Percentiles rank a stretch among this genome's conserved stretches.
These are phyloP conservation scores for Andrena minutula DNA, from an alignment of 2,888 invertebrate species.

Conservation along the genomic window DNA sequence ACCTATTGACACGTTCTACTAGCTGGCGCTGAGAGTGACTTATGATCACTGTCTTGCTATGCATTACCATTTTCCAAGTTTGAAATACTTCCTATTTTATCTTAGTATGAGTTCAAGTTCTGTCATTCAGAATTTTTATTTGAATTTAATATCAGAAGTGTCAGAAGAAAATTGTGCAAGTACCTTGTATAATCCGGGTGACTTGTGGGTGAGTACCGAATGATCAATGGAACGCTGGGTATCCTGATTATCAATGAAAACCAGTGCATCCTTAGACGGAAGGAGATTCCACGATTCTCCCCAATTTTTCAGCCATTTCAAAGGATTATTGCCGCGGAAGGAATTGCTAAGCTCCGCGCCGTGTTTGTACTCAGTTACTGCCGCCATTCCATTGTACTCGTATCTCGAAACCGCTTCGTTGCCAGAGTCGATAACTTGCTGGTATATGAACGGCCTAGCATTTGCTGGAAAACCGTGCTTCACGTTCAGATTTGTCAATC, in stretches of 20 bases:
- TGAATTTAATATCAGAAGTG: background rate
- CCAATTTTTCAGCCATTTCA: conserved; percentile 89
- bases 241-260: conserved; percentile 96
- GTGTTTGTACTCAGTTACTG: conserved; percentile 93
- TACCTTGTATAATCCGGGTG: conserved; percentile 89
- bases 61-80: too few species aligned
- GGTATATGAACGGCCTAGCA: conserved; percentile 89
- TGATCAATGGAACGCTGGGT: conserved; percentile 91
- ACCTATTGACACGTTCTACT: conserved; percentile 31
- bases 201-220: conserved; percentile 89
- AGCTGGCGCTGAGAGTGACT: background rate
- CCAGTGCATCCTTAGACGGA: conserved; percentile 87
- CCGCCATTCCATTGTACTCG: conserved; percentile 85
- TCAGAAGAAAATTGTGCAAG: background rate
- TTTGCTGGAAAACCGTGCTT: conserved; percentile 88
- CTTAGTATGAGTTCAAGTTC: too few species aligned
- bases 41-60: too few species aligned
- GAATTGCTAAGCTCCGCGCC: conserved; percentile 86
- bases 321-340: conserved; percentile 87
- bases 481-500: conserved; percentile 88
- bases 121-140: too few species aligned
- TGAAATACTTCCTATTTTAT: too few species aligned
- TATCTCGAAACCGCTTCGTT: conserved; percentile 83
- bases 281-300: conserved; percentile 90
- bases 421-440: conserved; percentile 92